phyloP scores from a whole-genome alignment of 2,797 vertebrate genomes.

The Nothura maculosa region DNA sequence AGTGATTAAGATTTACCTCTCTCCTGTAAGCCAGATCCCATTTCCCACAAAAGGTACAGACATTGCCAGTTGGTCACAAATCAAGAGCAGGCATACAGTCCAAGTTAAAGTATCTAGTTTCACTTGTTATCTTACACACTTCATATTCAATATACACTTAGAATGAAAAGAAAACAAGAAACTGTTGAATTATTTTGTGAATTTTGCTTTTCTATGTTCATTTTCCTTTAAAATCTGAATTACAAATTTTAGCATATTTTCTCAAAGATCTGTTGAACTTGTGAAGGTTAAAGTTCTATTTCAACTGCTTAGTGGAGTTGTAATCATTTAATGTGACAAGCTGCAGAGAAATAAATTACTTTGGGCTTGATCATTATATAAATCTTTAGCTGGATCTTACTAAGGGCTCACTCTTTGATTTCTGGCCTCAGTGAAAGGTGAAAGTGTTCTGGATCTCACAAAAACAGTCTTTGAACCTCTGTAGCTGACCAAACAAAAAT shows the following conservation, averaged over 20 bases:
- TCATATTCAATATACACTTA: neutral
- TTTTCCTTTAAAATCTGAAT: neutral
- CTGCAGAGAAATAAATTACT: constrained; percentile 10
- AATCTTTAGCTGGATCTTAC: neutral
- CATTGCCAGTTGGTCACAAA: neutral
- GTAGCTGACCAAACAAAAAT: neutral
- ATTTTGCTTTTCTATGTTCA: neutral
- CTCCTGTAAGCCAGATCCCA: constrained; percentile 4
- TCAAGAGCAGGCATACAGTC: neutral
- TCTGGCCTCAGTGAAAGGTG: neutral
- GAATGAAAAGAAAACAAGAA: neutral
- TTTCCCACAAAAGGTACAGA: constrained; percentile 13
- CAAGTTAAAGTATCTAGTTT: neutral
- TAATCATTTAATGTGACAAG: neutral
- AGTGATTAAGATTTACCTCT: neutral
- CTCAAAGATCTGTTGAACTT: neutral
- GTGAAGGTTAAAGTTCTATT: neutral
- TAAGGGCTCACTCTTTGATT: neutral
- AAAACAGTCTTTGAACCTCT: neutral
- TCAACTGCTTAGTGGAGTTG: neutral
- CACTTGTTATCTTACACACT: neutral
- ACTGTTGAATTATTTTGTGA: neutral
- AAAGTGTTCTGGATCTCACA: neutral
- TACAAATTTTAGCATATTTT: neutral
- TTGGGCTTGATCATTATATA: neutral